Evolutionary conservation across 1,140 invertebrate genomes (phyloP).

Genomic region (Eumaeus atala): DNA sequence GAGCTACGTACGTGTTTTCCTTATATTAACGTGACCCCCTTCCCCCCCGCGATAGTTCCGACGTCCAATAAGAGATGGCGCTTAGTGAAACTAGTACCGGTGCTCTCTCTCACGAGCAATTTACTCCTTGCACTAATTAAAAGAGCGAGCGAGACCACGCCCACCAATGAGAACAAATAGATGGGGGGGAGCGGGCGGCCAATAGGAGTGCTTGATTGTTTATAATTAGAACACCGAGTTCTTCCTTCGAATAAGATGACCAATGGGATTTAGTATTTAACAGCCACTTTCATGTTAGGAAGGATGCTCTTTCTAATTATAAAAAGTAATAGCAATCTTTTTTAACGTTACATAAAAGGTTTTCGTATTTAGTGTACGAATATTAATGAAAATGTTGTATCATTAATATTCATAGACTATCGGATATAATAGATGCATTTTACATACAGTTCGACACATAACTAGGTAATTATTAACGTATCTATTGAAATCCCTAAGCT

Average conservation of each 20-base stretch:
- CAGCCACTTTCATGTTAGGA: conserved; percentile 26
- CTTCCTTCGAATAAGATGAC: conserved; percentile 63
- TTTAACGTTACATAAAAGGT: too few species aligned
- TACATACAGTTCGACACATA: too few species aligned
- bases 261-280: conserved; percentile 65
- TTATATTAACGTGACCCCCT: conserved; percentile 60
- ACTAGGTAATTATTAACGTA: too few species aligned
- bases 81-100: conserved; percentile 52
- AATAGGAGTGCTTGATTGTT: conserved; percentile 68
- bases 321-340: conserved; percentile 13
- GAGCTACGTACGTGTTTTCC: conserved; percentile 65
- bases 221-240: conserved; percentile 68
- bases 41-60: conserved; percentile 44
- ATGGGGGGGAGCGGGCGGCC: conserved; percentile 51
- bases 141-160: conserved; percentile 70
- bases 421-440: too few species aligned
- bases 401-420: too few species aligned
- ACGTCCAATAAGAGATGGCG: conserved; percentile 71
- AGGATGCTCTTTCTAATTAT: conserved; percentile 29
- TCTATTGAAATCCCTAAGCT: too few species aligned
- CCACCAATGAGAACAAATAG: conserved; percentile 67
- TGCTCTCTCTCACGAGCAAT: conserved; percentile 68
- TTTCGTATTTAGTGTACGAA: too few species aligned
- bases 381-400: too few species aligned
- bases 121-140: conserved; percentile 74